These are phyloP conservation scores for Barbus barbus DNA, from an alignment of 2,113 vertebrate genomes.

Conservation along the genomic window DNA sequence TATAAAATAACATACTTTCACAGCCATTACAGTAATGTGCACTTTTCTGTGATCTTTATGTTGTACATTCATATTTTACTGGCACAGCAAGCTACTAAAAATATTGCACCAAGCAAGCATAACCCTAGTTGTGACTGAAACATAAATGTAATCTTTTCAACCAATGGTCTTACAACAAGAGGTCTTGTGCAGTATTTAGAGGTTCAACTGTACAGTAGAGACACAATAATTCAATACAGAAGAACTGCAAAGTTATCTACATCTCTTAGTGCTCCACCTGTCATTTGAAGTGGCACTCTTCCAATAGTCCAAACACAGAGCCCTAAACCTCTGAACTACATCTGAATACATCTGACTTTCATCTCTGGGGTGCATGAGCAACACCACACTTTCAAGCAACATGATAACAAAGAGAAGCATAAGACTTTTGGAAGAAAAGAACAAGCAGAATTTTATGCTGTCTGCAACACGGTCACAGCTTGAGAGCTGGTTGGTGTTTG, in stretches of 20 bases:
- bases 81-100: background rate
- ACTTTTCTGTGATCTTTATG: background rate
- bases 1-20: conserved; percentile 11
- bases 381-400: background rate
- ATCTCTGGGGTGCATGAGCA: conserved; percentile 1
- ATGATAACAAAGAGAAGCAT: background rate
- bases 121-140: background rate
- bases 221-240: background rate
- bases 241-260: background rate
- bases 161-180: background rate
- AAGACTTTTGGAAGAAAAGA: background rate
- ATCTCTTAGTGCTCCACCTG: background rate
- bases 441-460: background rate
- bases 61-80: background rate
- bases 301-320: background rate
- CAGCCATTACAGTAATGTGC: background rate
- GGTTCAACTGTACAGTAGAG: background rate
- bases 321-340: background rate
- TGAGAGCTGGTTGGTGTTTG: background rate
- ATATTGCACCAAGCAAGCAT: background rate
- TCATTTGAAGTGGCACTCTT: background rate
- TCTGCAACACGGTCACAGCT: background rate
- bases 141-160: conserved; percentile 11
- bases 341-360: conserved; percentile 6
- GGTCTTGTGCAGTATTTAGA: background rate